Evolutionary conservation across 2,888 invertebrate genomes (phyloP), one percentile per base, ranked within the genome.

Genomic region (Hemistola chrysoprasaria): DNA sequence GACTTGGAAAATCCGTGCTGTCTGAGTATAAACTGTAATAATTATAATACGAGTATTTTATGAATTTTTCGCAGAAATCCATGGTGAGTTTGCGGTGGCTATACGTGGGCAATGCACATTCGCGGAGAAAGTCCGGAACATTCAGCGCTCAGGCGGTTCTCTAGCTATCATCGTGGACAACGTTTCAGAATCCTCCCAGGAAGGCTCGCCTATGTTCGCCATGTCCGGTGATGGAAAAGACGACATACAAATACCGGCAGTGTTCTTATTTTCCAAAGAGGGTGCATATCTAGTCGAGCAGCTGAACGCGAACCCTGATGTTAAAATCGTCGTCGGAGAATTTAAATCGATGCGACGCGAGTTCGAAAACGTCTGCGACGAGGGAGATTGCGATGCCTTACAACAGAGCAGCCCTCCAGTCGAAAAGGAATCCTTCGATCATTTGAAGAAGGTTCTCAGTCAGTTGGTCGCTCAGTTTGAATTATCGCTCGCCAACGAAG

Each of bases 31-130:
- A n/a, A n/a, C n/a, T n/a, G n/a, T n/a, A n/a, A n/a, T n/a, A n/a
- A n/a, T n/a, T n/a, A n/a, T n/a, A n/a, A n/a, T n/a, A n/a, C n/a
- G n/a, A n/a, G n/a, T n/a, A n/a, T n/a, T 16, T 16, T 16, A 3
- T 16, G 16, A 16, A 16, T 16, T 8, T 11, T 25, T 22, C 21
- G 1, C 5, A 44, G 78, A 90, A 5, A 69, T 97, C 0, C 75
- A 78, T 22, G 95, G 94, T 0, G 94, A 92, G 62, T 95, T 99
- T 57, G 96, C 92, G 0, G 86, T 99, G n/a, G 93, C 97, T 42
- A 93, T 94, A 68, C 91, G 99, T 11, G 98, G 98, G 1, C 94
- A 94, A 59, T 99, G 99, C 78, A 98, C 98, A 89, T 99, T 98
- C 76, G 93, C 98, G 1, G 97, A 98, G 35, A 99, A 99, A 90